Base-by-base conservation (phyloP, 2,888 invertebrate genomes). In the Philopedon plagiatum region DNA sequence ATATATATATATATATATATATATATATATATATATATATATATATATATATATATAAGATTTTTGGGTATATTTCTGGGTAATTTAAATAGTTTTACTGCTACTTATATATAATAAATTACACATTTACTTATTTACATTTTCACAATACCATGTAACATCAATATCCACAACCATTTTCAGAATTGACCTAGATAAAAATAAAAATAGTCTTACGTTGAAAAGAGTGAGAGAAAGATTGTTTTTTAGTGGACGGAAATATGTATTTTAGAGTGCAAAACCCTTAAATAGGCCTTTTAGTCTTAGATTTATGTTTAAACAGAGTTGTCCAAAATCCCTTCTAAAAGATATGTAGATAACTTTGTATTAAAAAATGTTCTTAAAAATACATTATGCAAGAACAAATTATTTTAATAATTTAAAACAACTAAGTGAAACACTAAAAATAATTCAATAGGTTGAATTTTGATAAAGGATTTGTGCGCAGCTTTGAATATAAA, bases 121-220 rank as follows among this genome's bases (percentile, higher is more conserved):
- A 70, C 54, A 63, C 29, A 72, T 44, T 41, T 70, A 68, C 23
- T 23, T 72, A 72, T 72, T 72, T 74, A 66, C 71, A 76, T 73
- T 76, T 75, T 67, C 56, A 76, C 75, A 73, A 49, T 34, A 61
- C 64, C 71, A 49, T 65, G 46, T 63, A 73, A 61, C 63, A 44
- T 44, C 51, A 66, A 65, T 51, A 23, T 65, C 56, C 64, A 71
- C 65, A 65, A 65, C 69, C 67, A 74, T 37, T 41, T 56, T 51
- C 21, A 4, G n/a, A 44, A 39, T 41, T 44, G 37, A 18, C 39
- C 26, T 26, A 23, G 29, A 44, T 57, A 29, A 41, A 32, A 32
- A 68, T 15, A 26, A 39, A 51, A 61, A 37, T 34, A 37, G 15
- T 56, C 32, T 66, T 64, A 19, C 41, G 32, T 58, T 56, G 19